Percentiles rank a stretch among this genome's conserved stretches.
Evolutionary conservation across 2,113 vertebrate genomes (phyloP).

Genomic region (Balaenoptera acutorostrata): DNA sequence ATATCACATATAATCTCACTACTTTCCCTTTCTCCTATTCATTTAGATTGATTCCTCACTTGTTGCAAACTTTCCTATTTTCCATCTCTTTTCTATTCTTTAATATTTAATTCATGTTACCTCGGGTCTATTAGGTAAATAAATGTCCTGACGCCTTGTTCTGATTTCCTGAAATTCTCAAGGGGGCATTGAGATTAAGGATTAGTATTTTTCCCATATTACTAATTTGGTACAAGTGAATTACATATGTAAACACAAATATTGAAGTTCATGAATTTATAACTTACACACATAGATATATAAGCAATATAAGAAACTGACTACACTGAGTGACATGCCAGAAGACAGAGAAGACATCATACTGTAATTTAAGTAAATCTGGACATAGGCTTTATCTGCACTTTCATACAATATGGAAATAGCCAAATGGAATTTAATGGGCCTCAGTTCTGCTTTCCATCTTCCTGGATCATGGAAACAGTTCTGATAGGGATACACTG

Average conservation of each 20-base stretch:
- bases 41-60: neutral
- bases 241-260: neutral
- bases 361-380: neutral
- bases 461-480: neutral
- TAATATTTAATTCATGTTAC: neutral
- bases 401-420: neutral
- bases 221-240: neutral
- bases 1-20: neutral
- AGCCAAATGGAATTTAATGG: neutral
- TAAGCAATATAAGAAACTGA: neutral
- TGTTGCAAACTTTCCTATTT: neutral
- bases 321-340: neutral
- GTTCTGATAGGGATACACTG: accelerated
- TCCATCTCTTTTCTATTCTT: neutral
- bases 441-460: neutral
- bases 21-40: neutral
- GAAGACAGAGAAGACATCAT: neutral
- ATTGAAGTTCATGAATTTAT: neutral
- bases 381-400: neutral
- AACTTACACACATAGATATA: neutral
- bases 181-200: neutral
- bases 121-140: neutral
- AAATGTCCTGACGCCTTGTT: neutral
- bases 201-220: neutral
- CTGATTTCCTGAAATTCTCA: neutral